A percentile compares a stretch with the other conserved stretches of the same genome.
These are phyloP conservation scores for Coregonus ussuriensis DNA, from an alignment of 2,797 vertebrate species.

Conservation along the genomic window DNA sequence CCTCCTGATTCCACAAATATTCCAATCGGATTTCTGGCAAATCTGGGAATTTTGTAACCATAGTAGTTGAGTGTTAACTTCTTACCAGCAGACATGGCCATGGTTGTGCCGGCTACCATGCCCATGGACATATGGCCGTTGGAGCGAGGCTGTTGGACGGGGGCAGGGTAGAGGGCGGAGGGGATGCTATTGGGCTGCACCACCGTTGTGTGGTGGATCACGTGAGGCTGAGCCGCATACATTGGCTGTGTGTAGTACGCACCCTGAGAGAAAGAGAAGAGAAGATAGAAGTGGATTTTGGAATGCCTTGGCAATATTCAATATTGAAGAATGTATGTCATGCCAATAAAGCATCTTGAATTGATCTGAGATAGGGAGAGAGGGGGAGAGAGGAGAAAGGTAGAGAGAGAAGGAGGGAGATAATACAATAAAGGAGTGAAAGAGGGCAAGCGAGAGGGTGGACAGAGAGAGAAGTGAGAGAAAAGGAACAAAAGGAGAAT, in stretches of 20 bases:
- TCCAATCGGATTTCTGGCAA: background rate
- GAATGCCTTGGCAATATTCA: background rate
- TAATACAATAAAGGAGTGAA: too few relatives aligned
- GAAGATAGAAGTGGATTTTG: background rate
- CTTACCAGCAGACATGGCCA: slow-evolving; percentile 86
- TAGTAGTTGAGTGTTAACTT: background rate
- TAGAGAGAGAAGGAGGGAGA: too few relatives aligned
- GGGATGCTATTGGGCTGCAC: slow-evolving; percentile 88
- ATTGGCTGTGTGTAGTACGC: slow-evolving; percentile 86
- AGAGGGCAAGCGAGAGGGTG: too few relatives aligned
- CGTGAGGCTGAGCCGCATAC: slow-evolving; percentile 84
- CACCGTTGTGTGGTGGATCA: slow-evolving; percentile 87
- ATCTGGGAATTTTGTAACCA: background rate
- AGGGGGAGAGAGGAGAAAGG: too few relatives aligned
- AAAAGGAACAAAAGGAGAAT: too few relatives aligned
- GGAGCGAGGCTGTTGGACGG: slow-evolving; percentile 76
- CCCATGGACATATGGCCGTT: slow-evolving; percentile 82
- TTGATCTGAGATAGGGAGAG: too few relatives aligned
- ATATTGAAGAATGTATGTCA: too few relatives aligned
- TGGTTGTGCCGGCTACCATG: slow-evolving; percentile 85
- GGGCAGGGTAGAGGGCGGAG: slow-evolving; percentile 81
- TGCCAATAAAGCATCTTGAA: too few relatives aligned
- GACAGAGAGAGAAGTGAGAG: too few relatives aligned
- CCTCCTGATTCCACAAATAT: too few relatives aligned
- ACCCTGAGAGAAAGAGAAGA: slow-evolving; percentile 64